Percentiles rank a stretch among this genome's conserved stretches.
Conservation (phyloP, 2,888 invertebrate species). For the Conops quadrifasciatus region DNA sequence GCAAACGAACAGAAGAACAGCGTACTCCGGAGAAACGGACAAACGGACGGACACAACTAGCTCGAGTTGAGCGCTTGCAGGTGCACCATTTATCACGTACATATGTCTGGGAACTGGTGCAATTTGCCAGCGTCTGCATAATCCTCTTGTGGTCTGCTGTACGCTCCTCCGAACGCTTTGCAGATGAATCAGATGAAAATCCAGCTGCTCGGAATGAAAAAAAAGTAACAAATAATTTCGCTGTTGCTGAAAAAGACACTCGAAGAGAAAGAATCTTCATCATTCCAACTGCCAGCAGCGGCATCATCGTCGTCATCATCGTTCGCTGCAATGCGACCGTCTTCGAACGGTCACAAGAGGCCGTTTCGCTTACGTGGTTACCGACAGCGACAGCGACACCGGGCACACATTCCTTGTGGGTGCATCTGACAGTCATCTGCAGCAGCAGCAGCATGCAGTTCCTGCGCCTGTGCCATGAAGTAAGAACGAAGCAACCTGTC, state of each 20-base stretch:
- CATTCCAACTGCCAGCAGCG: conserved; percentile 7
- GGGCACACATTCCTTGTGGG: not conserved
- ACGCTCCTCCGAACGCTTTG: too few relatives aligned
- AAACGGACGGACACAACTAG: not conserved
- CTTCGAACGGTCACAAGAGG: not conserved
- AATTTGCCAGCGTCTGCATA: not conserved
- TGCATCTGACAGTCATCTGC: not conserved
- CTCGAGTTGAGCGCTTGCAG: not conserved
- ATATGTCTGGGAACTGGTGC: not conserved
- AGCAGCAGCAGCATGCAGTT: not conserved
- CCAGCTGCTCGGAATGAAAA: not conserved
- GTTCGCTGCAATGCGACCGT: not conserved
- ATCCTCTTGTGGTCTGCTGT: not conserved
- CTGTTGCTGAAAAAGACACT: conserved; percentile 23
- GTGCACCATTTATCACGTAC: not conserved
- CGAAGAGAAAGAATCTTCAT: conserved; percentile 24
- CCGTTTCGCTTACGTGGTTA: not conserved
- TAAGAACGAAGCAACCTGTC: conserved; percentile 29
- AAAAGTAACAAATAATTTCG: conserved; percentile 11
- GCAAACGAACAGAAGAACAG: not conserved
- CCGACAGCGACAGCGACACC: conserved; percentile 2
- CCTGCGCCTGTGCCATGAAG: not conserved
- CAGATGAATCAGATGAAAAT: not conserved
- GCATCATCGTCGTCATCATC: conserved; percentile 10
- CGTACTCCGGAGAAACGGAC: not conserved